These are phyloP conservation scores for Lutraria lutraria DNA, from an alignment of 2,888 invertebrate genomes.

Conservation along the genomic window DNA sequence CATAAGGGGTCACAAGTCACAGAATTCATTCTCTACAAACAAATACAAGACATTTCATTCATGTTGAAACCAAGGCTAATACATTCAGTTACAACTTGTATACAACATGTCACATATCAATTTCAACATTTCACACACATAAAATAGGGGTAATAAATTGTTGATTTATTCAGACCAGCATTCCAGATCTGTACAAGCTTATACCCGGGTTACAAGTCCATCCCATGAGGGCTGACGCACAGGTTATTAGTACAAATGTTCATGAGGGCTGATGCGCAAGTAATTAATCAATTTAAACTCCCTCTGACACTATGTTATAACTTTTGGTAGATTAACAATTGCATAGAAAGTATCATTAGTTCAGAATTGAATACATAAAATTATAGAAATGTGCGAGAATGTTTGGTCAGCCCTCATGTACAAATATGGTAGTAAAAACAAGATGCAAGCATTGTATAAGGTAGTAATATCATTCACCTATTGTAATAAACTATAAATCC, in stretches of 20 bases:
- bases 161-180: constrained; percentile 59
- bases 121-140: not conserved
- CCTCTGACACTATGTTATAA: no score
- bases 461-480: constrained; percentile 32
- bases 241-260: not conserved
- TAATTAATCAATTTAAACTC: not conserved
- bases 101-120: not conserved
- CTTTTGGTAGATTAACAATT: no score
- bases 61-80: not conserved
- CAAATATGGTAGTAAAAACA: constrained; percentile 18
- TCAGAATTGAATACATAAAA: not conserved
- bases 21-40: not conserved
- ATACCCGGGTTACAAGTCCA: constrained; percentile 63
- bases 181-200: constrained; percentile 49
- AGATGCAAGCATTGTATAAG: constrained; percentile 45
- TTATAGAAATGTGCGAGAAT: not conserved
- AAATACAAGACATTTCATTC: not conserved
- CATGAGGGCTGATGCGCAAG: not conserved
- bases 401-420: constrained; percentile 30
- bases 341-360: not conserved
- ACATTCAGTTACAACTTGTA: not conserved
- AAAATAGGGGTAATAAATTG: constrained; percentile 11
- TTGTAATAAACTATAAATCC: constrained; percentile 1
- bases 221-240: constrained; percentile 26
- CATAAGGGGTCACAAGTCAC: not conserved